Evolutionary conservation across 2,113 vertebrate genomes (phyloP).

Genomic region (Zapornia atra): DNA sequence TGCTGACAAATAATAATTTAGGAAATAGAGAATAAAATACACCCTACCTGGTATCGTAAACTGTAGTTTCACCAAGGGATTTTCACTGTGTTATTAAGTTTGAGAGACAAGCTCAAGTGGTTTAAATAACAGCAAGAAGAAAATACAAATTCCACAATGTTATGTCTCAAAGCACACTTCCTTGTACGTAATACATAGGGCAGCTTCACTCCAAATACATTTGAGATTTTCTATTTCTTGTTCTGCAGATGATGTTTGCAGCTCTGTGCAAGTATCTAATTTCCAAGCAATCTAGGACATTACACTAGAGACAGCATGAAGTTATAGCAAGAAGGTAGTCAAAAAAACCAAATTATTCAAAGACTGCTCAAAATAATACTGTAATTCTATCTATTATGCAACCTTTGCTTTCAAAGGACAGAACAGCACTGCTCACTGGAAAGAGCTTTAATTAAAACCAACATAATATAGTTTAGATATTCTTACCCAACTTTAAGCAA

Average conservation of each 20-base stretch:
- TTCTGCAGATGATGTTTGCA: not conserved
- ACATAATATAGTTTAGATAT: not conserved
- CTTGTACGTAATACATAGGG: not conserved
- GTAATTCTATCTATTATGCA: not conserved
- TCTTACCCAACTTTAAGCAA: not conserved
- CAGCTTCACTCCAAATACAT: conserved; percentile 8
- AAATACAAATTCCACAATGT: not conserved
- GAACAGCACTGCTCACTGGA: not conserved
- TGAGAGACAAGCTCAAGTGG: conserved; percentile 59
- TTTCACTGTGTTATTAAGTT: conserved; percentile 27
- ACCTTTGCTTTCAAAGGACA: not conserved
- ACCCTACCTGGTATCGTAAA: conserved; percentile 4
- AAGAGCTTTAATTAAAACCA: not conserved
- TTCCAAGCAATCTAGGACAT: conserved; percentile 6
- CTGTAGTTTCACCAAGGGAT: not conserved
- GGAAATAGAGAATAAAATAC: conserved; percentile 46
- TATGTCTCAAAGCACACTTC: not conserved
- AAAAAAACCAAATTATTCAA: conserved; percentile 30
- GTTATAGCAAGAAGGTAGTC: not conserved
- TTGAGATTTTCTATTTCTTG: conserved; percentile 23
- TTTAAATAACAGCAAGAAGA: conserved; percentile 54
- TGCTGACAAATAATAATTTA: conserved; percentile 53
- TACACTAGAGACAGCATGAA: not conserved
- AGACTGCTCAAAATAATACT: conserved; percentile 21
- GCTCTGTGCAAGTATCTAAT: conserved; percentile 21